phyloP scores from a whole-genome alignment of 2,888 invertebrate species.

The Xylota segnis region DNA sequence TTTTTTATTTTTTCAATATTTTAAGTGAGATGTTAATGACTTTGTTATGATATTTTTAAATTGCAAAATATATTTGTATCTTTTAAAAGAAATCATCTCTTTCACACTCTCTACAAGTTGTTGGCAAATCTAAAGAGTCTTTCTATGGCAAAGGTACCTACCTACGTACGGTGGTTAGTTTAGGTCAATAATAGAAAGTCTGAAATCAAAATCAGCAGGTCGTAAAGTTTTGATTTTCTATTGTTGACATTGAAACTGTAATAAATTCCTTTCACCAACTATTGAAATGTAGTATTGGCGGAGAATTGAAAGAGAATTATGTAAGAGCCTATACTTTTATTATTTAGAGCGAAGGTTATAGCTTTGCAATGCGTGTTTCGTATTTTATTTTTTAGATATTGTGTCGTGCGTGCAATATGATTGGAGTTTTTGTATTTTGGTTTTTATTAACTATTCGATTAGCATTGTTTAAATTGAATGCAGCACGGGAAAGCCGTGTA shows the following conservation, averaged over 20 bases:
- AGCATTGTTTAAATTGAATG: not conserved
- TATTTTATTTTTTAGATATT: not conserved
- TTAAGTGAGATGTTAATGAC: not conserved
- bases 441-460: not conserved
- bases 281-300: not conserved
- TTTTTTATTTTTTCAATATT: not conserved
- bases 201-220: conserved; percentile 19
- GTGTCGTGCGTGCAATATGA: not conserved
- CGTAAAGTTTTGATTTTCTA: conserved; percentile 20
- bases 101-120: not conserved
- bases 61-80: not conserved
- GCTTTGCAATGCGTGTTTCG: not conserved
- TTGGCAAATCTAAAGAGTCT: not conserved
- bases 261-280: conserved; percentile 33
- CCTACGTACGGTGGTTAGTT: not conserved
- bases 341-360: conserved; percentile 25
- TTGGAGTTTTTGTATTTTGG: no score
- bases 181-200: not conserved
- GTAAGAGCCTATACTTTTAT: not conserved
- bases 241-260: conserved; percentile 36
- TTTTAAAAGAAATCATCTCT: not conserved
- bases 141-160: not conserved
- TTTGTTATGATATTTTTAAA: conserved; percentile 5
- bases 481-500: not conserved
- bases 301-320: conserved; percentile 14